Percentiles rank a stretch among this genome's conserved stretches.
These are phyloP conservation scores for Chrysopa pallens DNA, from an alignment of 1,140 invertebrate genomes.

Conservation along the genomic window DNA sequence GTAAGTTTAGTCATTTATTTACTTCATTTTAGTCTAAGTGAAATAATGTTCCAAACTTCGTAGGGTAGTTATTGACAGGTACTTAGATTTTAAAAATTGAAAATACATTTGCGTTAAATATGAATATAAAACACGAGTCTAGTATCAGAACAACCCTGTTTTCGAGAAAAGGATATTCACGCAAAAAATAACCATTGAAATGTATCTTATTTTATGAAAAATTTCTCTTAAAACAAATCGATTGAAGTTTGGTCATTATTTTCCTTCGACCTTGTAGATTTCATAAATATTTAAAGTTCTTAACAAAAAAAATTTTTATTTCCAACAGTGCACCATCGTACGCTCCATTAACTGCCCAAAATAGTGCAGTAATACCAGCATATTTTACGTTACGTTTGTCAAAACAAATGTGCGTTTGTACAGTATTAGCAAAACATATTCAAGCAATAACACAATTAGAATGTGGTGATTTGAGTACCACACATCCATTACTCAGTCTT, in stretches of 20 bases:
- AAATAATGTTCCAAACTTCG: not conserved
- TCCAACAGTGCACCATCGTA: slow-evolving; percentile 51
- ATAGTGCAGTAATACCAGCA: slow-evolving; percentile 76
- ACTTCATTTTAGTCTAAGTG: not conserved
- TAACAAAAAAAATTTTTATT: slow-evolving; percentile 4
- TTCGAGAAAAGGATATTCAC: too few relatives aligned
- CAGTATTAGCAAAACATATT: slow-evolving; percentile 51
- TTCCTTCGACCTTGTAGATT: slow-evolving; percentile 7
- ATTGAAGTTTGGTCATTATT: slow-evolving; percentile 1
- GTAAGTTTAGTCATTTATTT: not conserved
- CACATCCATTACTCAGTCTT: slow-evolving; percentile 53
- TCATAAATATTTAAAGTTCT: not conserved
- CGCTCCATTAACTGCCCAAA: slow-evolving; percentile 55
- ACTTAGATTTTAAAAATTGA: too few relatives aligned
- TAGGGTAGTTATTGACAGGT: not conserved
- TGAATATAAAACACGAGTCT: too few relatives aligned
- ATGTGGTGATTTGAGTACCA: slow-evolving; percentile 37
- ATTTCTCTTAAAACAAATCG: too few relatives aligned
- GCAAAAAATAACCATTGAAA: too few relatives aligned
- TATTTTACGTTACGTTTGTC: slow-evolving; percentile 77
- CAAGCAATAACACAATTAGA: slow-evolving; percentile 56
- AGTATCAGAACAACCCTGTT: too few relatives aligned
- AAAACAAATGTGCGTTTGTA: slow-evolving; percentile 71
- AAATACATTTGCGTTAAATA: too few relatives aligned
- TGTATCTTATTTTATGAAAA: too few relatives aligned